Conservation (phyloP, 1,140 invertebrate species). For the Temnothorax nylanderi region DNA sequence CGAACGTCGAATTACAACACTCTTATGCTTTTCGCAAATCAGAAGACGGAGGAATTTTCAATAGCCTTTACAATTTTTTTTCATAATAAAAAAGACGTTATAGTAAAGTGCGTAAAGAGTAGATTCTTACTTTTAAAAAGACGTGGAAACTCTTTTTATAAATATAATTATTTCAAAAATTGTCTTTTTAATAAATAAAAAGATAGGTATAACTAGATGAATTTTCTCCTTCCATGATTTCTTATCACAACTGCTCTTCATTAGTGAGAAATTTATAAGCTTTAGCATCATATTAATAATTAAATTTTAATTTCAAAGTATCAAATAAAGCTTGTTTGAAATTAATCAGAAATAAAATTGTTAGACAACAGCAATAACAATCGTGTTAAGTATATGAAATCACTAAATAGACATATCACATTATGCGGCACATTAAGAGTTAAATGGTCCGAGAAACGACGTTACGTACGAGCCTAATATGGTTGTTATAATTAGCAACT, state of each 20-base stretch:
- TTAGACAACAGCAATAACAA: background rate
- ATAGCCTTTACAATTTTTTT: constrained; percentile 29
- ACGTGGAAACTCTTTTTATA: background rate
- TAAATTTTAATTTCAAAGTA: background rate
- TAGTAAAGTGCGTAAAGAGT: background rate
- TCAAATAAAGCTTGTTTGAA: background rate
- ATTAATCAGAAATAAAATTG: background rate
- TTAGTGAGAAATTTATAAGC: background rate
- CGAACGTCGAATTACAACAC: constrained; percentile 34
- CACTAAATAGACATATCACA: background rate
- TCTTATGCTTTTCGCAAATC: background rate
- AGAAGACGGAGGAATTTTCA: constrained; percentile 3
- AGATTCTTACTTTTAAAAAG: background rate
- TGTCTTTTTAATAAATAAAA: background rate
- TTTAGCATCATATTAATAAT: background rate
- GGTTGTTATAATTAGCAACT: constrained; percentile 16
- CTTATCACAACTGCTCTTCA: background rate
- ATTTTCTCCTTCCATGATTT: background rate
- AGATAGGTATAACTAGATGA: background rate
- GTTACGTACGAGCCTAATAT: background rate
- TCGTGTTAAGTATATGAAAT: background rate
- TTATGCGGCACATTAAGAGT: background rate
- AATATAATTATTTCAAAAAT: background rate
- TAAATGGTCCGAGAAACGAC: background rate
- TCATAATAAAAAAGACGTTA: background rate